Evolutionary conservation across 2,888 invertebrate species (phyloP).

Genomic region (Cepaea hortensis): DNA sequence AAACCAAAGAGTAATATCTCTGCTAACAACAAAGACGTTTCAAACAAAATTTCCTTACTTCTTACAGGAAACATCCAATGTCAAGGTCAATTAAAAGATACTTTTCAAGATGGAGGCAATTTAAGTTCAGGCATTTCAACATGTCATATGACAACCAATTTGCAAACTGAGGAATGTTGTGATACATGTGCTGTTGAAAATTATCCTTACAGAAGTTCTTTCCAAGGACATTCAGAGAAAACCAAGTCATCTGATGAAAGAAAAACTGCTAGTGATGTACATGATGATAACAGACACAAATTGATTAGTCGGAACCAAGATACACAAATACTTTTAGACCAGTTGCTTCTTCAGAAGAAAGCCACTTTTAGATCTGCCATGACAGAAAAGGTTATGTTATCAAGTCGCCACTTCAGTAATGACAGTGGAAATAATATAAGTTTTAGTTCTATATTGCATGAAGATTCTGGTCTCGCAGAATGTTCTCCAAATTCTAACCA

Average conservation of each 20-base stretch:
- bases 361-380: not conserved
- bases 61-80: not conserved
- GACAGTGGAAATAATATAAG: not conserved
- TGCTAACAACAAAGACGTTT: not conserved
- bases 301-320: not conserved
- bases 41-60: not conserved
- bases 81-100: not conserved
- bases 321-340: not conserved
- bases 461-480: not conserved
- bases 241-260: not conserved
- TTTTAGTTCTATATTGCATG: not conserved
- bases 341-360: conserved; percentile 10
- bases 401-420: conserved; percentile 16
- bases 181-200: not conserved
- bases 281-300: not conserved
- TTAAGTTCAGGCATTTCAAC: not conserved
- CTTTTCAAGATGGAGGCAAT: not conserved
- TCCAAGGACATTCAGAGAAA: not conserved
- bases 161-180: not conserved
- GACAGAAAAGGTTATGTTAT: not conserved
- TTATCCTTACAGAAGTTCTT: not conserved
- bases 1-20: not conserved
- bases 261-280: not conserved
- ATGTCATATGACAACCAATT: not conserved
- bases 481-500: not conserved